A percentile compares a stretch with the other conserved stretches of the same genome.
Conservation (phyloP, 2,797 vertebrate genomes). For the Masticophis lateralis region DNA sequence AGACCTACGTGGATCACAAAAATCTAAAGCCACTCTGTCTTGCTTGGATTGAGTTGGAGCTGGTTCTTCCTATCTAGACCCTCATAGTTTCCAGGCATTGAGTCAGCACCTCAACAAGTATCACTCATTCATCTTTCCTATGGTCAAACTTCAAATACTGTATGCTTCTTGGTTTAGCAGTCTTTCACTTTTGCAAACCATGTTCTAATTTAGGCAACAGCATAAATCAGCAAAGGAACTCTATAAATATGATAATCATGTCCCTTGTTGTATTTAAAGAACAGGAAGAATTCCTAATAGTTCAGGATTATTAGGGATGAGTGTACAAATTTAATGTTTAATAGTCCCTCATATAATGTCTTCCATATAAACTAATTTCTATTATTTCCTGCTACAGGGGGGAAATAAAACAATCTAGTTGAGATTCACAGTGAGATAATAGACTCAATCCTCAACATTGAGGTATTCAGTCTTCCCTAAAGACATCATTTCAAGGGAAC, state of each 20-base stretch:
- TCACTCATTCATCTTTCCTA: background rate
- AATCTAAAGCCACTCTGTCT: background rate
- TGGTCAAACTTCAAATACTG: background rate
- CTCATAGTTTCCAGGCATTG: background rate
- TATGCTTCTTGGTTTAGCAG: background rate
- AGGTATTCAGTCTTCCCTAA: background rate
- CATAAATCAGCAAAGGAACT: background rate
- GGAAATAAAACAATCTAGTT: background rate
- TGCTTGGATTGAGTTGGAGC: background rate
- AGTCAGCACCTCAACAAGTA: background rate
- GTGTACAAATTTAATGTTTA: background rate
- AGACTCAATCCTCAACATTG: background rate
- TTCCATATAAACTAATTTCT: background rate
- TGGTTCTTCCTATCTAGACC: background rate
- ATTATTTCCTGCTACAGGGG: background rate
- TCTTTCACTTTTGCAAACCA: background rate
- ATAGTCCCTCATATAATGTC: background rate
- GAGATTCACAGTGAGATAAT: background rate
- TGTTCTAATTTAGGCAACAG: background rate
- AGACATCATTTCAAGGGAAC: background rate
- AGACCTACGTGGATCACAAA: background rate
- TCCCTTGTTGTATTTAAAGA: background rate
- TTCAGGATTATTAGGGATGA: background rate
- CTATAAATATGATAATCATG: background rate
- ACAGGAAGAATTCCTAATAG: background rate